Percentiles rank a stretch among this genome's conserved stretches.
phyloP scores from a whole-genome alignment of 2,113 vertebrate genomes.

The Melanerpes aurifrons region DNA sequence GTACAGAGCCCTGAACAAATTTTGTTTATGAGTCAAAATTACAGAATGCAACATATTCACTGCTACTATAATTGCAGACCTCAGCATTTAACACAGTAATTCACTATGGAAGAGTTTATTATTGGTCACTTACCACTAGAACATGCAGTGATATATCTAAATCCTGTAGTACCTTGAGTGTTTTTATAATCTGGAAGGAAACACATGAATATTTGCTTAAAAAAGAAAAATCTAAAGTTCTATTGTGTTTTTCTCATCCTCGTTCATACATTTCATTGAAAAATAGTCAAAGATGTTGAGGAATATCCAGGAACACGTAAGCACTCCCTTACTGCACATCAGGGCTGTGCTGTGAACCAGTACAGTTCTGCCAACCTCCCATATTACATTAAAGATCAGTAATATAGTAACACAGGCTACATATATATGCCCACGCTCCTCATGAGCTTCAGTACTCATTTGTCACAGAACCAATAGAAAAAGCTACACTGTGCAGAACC shows the following conservation, averaged over 20 bases:
- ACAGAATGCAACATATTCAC: neutral
- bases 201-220: neutral
- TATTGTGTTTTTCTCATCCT: neutral
- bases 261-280: neutral
- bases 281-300: neutral
- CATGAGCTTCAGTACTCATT: neutral
- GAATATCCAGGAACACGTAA: neutral
- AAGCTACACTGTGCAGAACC: neutral
- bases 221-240: neutral
- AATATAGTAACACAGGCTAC: neutral
- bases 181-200: slow-evolving; percentile 81
- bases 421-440: neutral
- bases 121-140: slow-evolving; percentile 80
- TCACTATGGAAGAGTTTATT: neutral
- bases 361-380: neutral
- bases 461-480: neutral
- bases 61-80: neutral
- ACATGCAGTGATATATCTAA: slow-evolving; percentile 85
- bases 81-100: neutral
- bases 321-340: neutral
- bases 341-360: neutral
- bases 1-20: neutral
- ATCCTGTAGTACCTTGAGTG: slow-evolving; percentile 80
- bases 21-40: neutral
- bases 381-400: neutral